Base-by-base conservation (phyloP, 2,113 vertebrate genomes). In the Rhadina sibilatrix region DNA sequence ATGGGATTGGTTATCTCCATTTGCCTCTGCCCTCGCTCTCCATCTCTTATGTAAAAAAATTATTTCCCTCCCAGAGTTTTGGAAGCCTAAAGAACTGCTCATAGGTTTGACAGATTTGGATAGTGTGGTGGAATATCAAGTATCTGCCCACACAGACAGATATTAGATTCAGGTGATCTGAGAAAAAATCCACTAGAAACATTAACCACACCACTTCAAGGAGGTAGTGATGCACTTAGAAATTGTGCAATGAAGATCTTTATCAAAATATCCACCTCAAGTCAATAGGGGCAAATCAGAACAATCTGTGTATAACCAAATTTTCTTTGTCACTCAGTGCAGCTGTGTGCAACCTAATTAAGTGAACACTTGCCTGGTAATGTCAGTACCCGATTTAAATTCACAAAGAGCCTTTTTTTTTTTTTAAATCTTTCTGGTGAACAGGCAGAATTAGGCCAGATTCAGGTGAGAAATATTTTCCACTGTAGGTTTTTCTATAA, bases 361-460 rank as follows among this genome's bases (percentile, higher is more conserved):
- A 46, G 37, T 49, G 81, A 82, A n/a, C 16, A 9, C 10, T 40
- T 40, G 61, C 61, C 49, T 15, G 3, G 22, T 79, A 71, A 79
- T 0, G 0, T 82, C 84, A 81, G 49, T 27, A 68, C 31, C 49
- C 69, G 38, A 20, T 91, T 82, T 79, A 85, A 85, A 87, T 49
- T 31, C 21, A 56, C 44, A 78, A 68, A 21, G 63, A 52, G 24
- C 31, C 35, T 60, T 87, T 52, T 87, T 52, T 90, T 89, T 83
- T 83, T n/a, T n/a, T n/a, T n/a, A n/a, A 22, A 56, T 92, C 78
- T 84, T 9, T 15, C 37, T 85, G 37, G 30, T 63, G 38, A 83
- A 42, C 18, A 85, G 89, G 82, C 40, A 89, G 69, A 87, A 87
- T 79, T 76, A 76, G 81, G 61, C 66, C 66, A 87, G 40, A 49